These are phyloP conservation scores for Nothobranchius kuhntae DNA, from an alignment of 2,113 vertebrate genomes.

Conservation along the genomic window DNA sequence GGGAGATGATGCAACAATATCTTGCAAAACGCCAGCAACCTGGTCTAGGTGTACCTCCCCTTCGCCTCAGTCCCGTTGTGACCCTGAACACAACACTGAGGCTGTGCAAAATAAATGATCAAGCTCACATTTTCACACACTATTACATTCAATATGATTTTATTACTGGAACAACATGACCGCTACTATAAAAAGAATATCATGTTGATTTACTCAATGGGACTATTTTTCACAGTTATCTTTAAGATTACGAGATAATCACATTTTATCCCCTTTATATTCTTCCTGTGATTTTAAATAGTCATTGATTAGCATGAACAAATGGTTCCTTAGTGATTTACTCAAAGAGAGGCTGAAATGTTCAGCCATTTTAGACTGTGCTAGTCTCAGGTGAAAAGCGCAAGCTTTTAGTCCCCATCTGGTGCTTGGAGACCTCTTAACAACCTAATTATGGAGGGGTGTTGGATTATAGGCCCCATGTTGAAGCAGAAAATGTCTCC, in stretches of 20 bases:
- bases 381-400: slow-evolving; percentile 51
- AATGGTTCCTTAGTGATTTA: slow-evolving; percentile 22
- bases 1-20: no score
- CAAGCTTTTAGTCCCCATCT: slow-evolving; percentile 61
- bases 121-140: not conserved
- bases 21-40: no score
- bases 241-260: no score
- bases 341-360: slow-evolving; percentile 22
- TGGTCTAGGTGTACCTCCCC: no score
- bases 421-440: slow-evolving; percentile 60
- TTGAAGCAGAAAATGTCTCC: slow-evolving; percentile 69
- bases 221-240: no score
- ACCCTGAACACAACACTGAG: not conserved
- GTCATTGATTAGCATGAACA: slow-evolving; percentile 32
- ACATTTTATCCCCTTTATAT: no score
- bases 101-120: not conserved
- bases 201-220: no score
- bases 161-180: no score
- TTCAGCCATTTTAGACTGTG: slow-evolving; percentile 58
- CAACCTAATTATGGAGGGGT: slow-evolving; percentile 52
- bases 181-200: no score
- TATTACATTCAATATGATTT: not conserved
- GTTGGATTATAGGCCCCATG: slow-evolving; percentile 49
- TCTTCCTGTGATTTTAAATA: slow-evolving; percentile 6
- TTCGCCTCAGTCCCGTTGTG: not conserved